These are phyloP conservation scores for Hypsopygia costalis DNA, from an alignment of 2,888 invertebrate genomes.

Conservation along the genomic window DNA sequence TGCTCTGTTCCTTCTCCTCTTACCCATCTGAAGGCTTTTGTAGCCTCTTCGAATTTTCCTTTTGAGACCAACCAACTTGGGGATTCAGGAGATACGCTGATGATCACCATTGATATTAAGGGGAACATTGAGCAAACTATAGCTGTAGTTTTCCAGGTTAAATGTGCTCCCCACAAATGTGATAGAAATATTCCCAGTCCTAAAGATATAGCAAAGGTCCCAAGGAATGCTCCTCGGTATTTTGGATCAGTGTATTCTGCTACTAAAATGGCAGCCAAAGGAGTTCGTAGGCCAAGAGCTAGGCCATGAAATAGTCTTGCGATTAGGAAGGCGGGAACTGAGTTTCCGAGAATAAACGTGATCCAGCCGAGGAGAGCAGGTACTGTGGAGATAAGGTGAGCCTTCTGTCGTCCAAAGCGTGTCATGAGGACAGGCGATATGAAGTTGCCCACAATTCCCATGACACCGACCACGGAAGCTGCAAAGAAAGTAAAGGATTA, in stretches of 20 bases:
- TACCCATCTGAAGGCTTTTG: conserved; percentile 80
- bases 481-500: conserved; percentile 20
- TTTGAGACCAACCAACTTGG: conserved; percentile 84
- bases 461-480: conserved; percentile 68
- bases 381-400: conserved; percentile 71
- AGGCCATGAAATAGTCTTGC: conserved; percentile 71
- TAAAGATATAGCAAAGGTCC: conserved; percentile 82
- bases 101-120: conserved; percentile 65
- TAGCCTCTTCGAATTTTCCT: conserved; percentile 78
- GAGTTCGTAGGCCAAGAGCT: conserved; percentile 76
- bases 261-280: conserved; percentile 77
- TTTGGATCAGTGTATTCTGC: conserved; percentile 82
- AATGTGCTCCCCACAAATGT: conserved; percentile 82
- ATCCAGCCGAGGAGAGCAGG: conserved; percentile 76
- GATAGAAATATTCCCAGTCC: conserved; percentile 83
- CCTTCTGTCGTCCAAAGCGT: conserved; percentile 78
- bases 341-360: conserved; percentile 59
- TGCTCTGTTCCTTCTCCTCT: conserved; percentile 74
- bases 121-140: conserved; percentile 75
- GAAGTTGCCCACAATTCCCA: conserved; percentile 74
- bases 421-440: conserved; percentile 78
- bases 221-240: conserved; percentile 82
- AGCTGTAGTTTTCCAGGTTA: conserved; percentile 81
- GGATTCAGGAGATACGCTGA: conserved; percentile 81
- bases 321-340: conserved; percentile 58